Conservation (phyloP, 2,113 vertebrate genomes). For the Calidris pygmaea region DNA sequence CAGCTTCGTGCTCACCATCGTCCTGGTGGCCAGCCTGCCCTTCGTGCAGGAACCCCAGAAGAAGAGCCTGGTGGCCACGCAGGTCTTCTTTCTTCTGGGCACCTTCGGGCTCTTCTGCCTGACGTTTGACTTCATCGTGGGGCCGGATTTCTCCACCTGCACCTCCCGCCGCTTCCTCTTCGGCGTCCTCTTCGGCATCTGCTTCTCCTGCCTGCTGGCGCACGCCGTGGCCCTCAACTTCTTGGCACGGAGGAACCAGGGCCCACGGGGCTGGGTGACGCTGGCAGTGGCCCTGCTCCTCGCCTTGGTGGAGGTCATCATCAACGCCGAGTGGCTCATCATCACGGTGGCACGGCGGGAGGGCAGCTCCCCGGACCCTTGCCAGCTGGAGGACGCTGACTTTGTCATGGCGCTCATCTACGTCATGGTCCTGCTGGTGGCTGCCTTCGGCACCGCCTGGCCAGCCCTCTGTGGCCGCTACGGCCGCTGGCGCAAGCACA, state of each 20-base stretch:
- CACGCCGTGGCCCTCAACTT: constrained; percentile 84
- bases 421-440: constrained; percentile 86
- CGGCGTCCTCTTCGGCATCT: constrained; percentile 87
- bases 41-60: constrained; percentile 80
- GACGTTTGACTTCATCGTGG: constrained; percentile 89
- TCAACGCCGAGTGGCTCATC: constrained; percentile 94
- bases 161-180: constrained; percentile 91
- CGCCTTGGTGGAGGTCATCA: constrained; percentile 87
- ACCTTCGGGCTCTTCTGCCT: constrained; percentile 90
- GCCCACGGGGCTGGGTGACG: constrained; percentile 77
- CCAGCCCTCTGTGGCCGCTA: constrained; percentile 76
- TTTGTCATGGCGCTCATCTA: constrained; percentile 94
- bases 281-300: constrained; percentile 79
- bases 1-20: constrained; percentile 82
- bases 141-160: constrained; percentile 86
- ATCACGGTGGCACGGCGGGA: constrained; percentile 83
- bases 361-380: constrained; percentile 44
- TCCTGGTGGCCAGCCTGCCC: constrained; percentile 88
- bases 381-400: constrained; percentile 83
- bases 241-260: constrained; percentile 72
- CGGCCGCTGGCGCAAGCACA: constrained; percentile 80
- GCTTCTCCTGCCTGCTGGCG: constrained; percentile 89
- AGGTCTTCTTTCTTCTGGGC: constrained; percentile 82
- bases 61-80: constrained; percentile 79
- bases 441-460: constrained; percentile 70